phyloP scores from a whole-genome alignment of 2,797 vertebrate genomes.

The Pyrrhura leucotis region DNA sequence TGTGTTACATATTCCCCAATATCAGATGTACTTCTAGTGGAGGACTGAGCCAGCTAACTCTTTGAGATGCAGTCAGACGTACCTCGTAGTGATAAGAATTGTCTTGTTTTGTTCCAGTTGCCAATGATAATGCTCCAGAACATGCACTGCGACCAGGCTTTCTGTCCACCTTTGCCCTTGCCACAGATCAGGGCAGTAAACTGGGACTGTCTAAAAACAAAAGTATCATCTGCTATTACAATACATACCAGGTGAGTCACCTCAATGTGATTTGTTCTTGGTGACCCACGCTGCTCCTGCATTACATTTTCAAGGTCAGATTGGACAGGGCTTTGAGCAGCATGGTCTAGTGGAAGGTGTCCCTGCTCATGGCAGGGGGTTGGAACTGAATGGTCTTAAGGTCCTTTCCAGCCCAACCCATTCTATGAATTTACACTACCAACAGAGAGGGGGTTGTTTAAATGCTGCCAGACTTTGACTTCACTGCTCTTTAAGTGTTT shows the following conservation, averaged over 20 bases:
- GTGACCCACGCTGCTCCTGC: background rate
- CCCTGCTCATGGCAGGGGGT: background rate
- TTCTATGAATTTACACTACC: background rate
- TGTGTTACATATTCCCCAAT: accelerated
- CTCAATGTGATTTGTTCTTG: background rate
- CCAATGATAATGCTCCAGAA: constrained; percentile 94
- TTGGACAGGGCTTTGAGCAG: background rate
- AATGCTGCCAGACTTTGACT: background rate
- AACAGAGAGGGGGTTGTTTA: background rate
- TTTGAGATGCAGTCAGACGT: background rate
- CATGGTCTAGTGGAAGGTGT: background rate
- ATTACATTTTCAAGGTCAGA: background rate
- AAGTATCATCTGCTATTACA: constrained; percentile 98
- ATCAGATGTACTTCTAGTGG: background rate
- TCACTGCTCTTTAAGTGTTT: background rate
- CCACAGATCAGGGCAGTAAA: constrained; percentile 98
- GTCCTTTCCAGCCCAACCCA: background rate
- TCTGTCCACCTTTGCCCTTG: constrained; percentile 93
- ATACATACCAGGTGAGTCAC: constrained; percentile 85
- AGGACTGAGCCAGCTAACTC: background rate
- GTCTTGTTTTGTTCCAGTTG: constrained; percentile 80
- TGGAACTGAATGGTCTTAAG: background rate
- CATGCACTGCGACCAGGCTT: constrained; percentile 92
- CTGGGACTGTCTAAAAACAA: constrained; percentile 98
- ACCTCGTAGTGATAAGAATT: background rate